phyloP scores from a whole-genome alignment of 2,113 vertebrate species.

The Corydoras sp. region DNA sequence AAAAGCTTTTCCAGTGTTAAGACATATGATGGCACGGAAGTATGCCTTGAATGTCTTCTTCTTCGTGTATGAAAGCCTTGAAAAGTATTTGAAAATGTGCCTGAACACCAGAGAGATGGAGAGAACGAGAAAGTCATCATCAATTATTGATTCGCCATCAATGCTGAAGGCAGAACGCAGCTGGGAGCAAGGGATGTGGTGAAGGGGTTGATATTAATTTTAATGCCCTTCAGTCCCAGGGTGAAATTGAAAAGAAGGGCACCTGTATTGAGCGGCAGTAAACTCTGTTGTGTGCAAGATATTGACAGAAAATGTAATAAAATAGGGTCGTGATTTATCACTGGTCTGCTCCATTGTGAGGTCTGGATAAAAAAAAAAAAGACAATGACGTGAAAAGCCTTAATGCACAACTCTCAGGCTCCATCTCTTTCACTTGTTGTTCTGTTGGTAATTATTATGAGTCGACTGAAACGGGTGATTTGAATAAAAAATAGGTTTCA shows the following conservation, averaged over 20 bases:
- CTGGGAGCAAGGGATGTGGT: constrained; percentile 19
- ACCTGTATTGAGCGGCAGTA: constrained; percentile 38
- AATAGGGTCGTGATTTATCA: constrained; percentile 46
- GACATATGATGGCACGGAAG: not conserved
- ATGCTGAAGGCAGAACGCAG: constrained; percentile 38
- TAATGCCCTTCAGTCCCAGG: constrained; percentile 43
- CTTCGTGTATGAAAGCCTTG: constrained; percentile 22
- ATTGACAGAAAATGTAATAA: constrained; percentile 51
- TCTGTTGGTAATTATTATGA: too few species aligned
- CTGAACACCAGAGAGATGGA: constrained; percentile 27
- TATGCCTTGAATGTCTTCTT: constrained; percentile 17
- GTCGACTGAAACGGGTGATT: too few species aligned
- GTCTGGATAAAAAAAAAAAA: constrained; percentile 11
- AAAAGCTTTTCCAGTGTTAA: not conserved
- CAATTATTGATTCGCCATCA: constrained; percentile 47
- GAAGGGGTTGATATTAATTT: constrained; percentile 41
- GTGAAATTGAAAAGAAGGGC: constrained; percentile 38
- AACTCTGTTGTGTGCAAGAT: constrained; percentile 45
- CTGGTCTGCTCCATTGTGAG: constrained; percentile 19
- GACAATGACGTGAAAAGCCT: constrained; percentile 28
- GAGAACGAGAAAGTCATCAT: constrained; percentile 40
- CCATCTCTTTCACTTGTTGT: not conserved
- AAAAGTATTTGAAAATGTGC: constrained; percentile 28
- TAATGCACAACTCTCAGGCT: constrained; percentile 12
- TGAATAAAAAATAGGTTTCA: too few species aligned